Evolutionary conservation across 2,888 invertebrate species (phyloP), one percentile per base, ranked within the genome.

Genomic region (Sarcophaga caerulescens): DNA sequence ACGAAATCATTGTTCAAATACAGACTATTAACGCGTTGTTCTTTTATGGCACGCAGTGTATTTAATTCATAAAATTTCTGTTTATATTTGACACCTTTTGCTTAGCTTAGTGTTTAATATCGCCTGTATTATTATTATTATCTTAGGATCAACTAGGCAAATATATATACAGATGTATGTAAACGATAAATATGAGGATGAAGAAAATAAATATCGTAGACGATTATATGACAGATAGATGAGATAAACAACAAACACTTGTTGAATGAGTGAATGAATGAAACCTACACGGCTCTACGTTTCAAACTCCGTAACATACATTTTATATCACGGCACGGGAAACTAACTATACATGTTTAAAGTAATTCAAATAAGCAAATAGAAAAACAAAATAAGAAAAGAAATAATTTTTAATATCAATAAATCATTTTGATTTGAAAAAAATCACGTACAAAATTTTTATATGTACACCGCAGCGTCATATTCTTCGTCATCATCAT

Each of bases 361-460:
- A 66, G 17, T 66, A 14, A 21, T 59, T 59, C 47, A n/a, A 68
- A 52, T 11, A 11, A 45, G 45, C 69, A 14, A 74, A 19, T 84
- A 44, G 77, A 75, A 71, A 81, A 52, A 2, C 1, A 70, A 80
- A 80, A 80, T 81, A 81, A 68, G 44, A 76, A 77, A 77, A 60
- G 65, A 73, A 69, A 70, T n/a, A 11, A 11, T 45, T 35, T 44
- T 8, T 44, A 62, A 70, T 80, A 77, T 65, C 69, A 81, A 85
- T 85, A 86, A 84, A 86, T 86, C 81, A 86, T 84, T 59, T 78
- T 71, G 81, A 62, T 84, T 81, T 78, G 68, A 35, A 71, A 71
- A 76, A 86, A 75, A 86, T 84, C 86, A 86, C 86, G 86, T 86
- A 86, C 84, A 52, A 81, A 81, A 75, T 69, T 47, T 60, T 77